Evolutionary conservation across 2,797 vertebrate genomes (phyloP), one percentile per base, ranked within the genome.

Genomic region (Orestias chungarensis): DNA sequence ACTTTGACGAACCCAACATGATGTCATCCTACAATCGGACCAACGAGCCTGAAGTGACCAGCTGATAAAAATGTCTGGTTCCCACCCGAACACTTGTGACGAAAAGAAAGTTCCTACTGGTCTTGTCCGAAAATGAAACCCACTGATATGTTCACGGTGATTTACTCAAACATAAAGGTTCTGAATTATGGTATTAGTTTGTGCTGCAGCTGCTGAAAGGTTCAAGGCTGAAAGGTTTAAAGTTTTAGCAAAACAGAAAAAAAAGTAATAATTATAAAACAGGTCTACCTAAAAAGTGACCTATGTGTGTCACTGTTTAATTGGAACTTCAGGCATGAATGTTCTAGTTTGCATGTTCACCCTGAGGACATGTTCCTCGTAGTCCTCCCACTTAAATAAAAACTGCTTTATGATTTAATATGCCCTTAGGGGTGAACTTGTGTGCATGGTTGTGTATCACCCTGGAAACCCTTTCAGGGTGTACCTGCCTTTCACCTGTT

Each of bases 21-120:
- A 90, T 89, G 84, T 91, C 87, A 90, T 83, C 20, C 74, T 59
- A 74, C 78, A 79, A 88, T 83, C 80, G 78, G 74, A 74, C 66
- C 72, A 44, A 49, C 77, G 73, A 70, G 74, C 31, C 54, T 47
- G 47, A 74, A 43, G 59, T 25, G 46, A 78, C 75, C 44, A 10
- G 33, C 20, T 74, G 61, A 65, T 76, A 69, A 75, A 76, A n/a
- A 47, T 52, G 73, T 42, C 67, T 69, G 59, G 72, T 73, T 84
- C 61, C 74, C 78, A 69, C 74, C 73, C 70, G 87, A 68, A 47
- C 43, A 57, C 9, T 9, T 43, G 25, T 27, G 40, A 50, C 23
- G 71, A n/a, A n/a, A n/a, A n/a, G n/a, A n/a, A n/a, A n/a, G n/a
- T n/a, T n/a, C n/a, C n/a, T n/a, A n/a, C n/a, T n/a, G n/a, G n/a